Conservation (phyloP, 2,888 invertebrate genomes). For the Phyllotreta striolata region DNA sequence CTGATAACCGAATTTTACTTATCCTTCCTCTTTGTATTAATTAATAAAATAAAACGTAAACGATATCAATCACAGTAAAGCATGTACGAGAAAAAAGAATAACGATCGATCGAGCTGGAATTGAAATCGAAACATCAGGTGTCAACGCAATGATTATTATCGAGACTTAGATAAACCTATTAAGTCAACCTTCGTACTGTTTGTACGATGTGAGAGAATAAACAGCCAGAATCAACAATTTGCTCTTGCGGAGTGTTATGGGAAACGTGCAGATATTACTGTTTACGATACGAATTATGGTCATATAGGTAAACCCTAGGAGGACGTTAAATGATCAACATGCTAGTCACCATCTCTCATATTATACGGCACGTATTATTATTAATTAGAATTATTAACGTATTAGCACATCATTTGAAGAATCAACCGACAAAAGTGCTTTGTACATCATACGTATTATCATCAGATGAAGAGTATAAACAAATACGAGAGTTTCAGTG, state of each 20-base stretch:
- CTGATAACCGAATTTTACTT: too few species aligned
- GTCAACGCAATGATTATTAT: slow-evolving; percentile 46
- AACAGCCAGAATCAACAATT: slow-evolving; percentile 55
- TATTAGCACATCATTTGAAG: slow-evolving; percentile 42
- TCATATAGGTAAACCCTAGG: slow-evolving; percentile 54
- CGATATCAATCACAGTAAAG: not conserved
- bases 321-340: slow-evolving; percentile 55
- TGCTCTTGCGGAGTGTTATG: slow-evolving; percentile 47
- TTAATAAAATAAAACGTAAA: not conserved
- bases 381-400: slow-evolving; percentile 41
- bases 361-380: slow-evolving; percentile 43
- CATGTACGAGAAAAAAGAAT: not conserved
- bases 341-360: slow-evolving; percentile 45
- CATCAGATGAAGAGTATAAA: too few species aligned
- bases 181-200: slow-evolving; percentile 49
- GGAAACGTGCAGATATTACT: slow-evolving; percentile 50
- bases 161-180: slow-evolving; percentile 47
- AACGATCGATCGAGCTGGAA: slow-evolving; percentile 6
- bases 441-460: too few species aligned
- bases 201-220: slow-evolving; percentile 53
- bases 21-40: too few species aligned
- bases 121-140: slow-evolving; percentile 30
- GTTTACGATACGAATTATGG: slow-evolving; percentile 55
- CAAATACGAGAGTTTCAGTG: too few species aligned
- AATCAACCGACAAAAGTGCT: not conserved